Base-by-base conservation (phyloP, 2,113 vertebrate species). In the Dromiciops gliroides region DNA sequence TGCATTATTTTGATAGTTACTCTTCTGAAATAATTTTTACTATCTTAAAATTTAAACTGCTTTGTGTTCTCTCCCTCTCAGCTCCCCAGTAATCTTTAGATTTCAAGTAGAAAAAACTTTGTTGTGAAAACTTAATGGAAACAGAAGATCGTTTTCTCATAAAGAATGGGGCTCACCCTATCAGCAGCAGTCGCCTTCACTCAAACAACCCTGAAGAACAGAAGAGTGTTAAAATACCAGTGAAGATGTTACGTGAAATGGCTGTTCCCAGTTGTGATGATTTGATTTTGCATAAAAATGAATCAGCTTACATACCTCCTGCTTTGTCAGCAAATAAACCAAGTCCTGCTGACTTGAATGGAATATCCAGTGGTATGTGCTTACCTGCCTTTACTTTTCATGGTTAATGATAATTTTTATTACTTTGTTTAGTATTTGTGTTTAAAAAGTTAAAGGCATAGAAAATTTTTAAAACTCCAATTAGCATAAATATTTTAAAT, bases 221-320 rank as follows among this genome's bases (percentile, higher is more conserved):
- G 8, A 95, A 92, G 53, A 97, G 26, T 0, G 67, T 97, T 51
- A 94, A 96, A 67, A 92, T 98, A 53, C 97, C 98, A 2, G 97
- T 98, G 0, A 96, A 97, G 93, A 99, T 97, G 95, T 97, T 98
- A 37, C 94, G 96, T 0, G 98, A 98, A 56, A 93, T 83, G 23
- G 14, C 89, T 75, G 96, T 98, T 51, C 94, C 97, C 9, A 25
- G 53, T 47, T 67, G 92, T 83, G 83, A 92, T 31, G 90, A 37
- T 12, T 94, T 50, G 49, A 22, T 96, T 24, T n/a, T 37, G 49
- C 50, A 52, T 10, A 96, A 56, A 11, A 95, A 48, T 1, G 91
- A 93, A 6, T 19, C 96, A 4, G 0, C 89, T 44, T 11, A 91
- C 6, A 14, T 60, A 3, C 92, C 97, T 23, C 94, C 98, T 28